These are phyloP conservation scores for Notothenia coriiceps DNA, from an alignment of 2,113 vertebrate species.

Conservation along the genomic window DNA sequence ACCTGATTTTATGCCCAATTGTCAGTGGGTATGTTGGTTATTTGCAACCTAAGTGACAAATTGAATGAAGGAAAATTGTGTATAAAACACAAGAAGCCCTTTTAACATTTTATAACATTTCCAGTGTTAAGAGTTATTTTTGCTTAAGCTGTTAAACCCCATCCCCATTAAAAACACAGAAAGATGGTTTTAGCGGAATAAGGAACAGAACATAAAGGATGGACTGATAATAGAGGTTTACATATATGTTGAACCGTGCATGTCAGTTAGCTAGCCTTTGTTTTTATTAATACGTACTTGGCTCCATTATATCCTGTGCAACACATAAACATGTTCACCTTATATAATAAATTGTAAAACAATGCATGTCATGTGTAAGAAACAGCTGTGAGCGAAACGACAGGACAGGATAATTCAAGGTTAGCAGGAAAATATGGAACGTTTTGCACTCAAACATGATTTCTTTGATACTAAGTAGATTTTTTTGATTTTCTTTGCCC, in stretches of 20 bases:
- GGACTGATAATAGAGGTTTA: neutral
- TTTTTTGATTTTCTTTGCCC: conserved; percentile 54
- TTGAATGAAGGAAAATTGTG: accelerated
- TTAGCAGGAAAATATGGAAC: conserved; percentile 28
- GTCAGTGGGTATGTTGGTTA: conserved; percentile 16
- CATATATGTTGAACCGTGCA: neutral
- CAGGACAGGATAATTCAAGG: neutral
- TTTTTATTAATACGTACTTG: neutral
- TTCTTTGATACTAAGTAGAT: conserved; percentile 62
- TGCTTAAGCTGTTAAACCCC: too few species aligned
- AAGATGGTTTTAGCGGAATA: neutral
- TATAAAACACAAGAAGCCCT: neutral
- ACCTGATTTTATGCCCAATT: conserved; percentile 68
- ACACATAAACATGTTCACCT: neutral
- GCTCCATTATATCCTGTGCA: neutral
- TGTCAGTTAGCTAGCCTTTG: neutral
- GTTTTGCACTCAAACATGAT: conserved; percentile 27
- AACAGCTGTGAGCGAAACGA: conserved; percentile 1
- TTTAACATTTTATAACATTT: too few species aligned
- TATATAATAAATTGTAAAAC: neutral
- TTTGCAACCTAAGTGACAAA: conserved; percentile 14
- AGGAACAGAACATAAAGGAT: neutral
- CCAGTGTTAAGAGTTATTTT: neutral
- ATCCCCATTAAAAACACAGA: neutral
- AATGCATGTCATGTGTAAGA: neutral